Conservation (phyloP, 2,888 invertebrate genomes). For the Ischnus inquisitorius region DNA sequence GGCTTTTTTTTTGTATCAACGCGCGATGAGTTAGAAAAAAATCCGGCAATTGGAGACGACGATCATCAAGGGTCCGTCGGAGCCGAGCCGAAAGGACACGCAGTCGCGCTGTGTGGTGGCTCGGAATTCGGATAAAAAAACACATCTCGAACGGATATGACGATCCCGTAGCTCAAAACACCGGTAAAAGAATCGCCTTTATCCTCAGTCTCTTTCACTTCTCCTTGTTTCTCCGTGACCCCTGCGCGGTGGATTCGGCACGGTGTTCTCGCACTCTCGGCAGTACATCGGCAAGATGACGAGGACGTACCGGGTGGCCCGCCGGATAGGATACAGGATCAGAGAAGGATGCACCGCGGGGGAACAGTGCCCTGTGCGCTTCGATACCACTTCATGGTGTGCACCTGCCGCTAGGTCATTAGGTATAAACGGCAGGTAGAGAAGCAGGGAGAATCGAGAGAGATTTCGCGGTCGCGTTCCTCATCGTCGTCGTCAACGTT, state of each 20-base stretch:
- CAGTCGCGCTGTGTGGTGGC: constrained; percentile 3
- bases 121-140: constrained; percentile 46
- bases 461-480: constrained; percentile 66
- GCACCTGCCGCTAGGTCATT: constrained; percentile 84
- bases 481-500: constrained; percentile 41
- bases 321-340: constrained; percentile 40
- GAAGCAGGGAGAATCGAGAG: constrained; percentile 70
- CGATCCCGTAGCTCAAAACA: constrained; percentile 9
- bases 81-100: constrained; percentile 13
- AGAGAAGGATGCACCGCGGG: constrained; percentile 49
- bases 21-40: constrained; percentile 14
- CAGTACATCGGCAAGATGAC: constrained; percentile 57
- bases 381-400: constrained; percentile 57
- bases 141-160: constrained; percentile 46
- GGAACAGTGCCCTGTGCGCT: constrained; percentile 45
- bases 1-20: constrained; percentile 30
- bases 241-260: constrained; percentile 53
- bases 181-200: constrained; percentile 23
- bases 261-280: constrained; percentile 41
- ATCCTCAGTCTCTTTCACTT: constrained; percentile 17
- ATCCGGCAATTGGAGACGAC: constrained; percentile 56
- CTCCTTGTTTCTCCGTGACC: constrained; percentile 46
- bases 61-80: constrained; percentile 46
- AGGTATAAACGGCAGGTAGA: constrained; percentile 83
- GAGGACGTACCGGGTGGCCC: constrained; percentile 68